Evolutionary conservation across 2,113 vertebrate species (phyloP), one percentile per base, ranked within the genome.

Genomic region (Acrocephalus arundinaceus): DNA sequence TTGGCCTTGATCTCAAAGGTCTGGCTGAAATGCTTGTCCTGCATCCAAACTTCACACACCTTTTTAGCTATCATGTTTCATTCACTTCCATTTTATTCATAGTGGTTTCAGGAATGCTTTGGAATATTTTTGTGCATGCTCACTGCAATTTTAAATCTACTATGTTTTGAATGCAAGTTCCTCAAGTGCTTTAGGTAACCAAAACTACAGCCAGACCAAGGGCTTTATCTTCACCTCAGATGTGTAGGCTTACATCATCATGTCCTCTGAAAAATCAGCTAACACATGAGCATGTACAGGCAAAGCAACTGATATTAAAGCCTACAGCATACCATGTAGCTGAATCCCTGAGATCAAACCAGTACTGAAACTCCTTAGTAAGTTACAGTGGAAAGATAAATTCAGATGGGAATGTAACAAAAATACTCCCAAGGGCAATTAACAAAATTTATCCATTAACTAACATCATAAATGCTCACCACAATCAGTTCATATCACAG

Each of bases 181-280:
- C 52, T 72, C 6, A 85, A 93, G 39, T 28, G 49, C 48, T 71
- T 89, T 59, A 85, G 77, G 70, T 57, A 94, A 91, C 41, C 78
- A 66, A 91, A 96, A 80, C 71, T 66, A 68, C 41, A 61, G 41
- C 79, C 75, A 85, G 71, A 80, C 37, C 68, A 78, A 90, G 67
- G 74, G 70, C 45, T 94, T 90, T 94, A 92, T 68, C 71, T 87
- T 68, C 48, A 75, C 13, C 67, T 93, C 85, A 79, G 78, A 90
- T 59, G 57, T 35, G 15, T 10, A 63, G 62, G 58, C 57, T 94
- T 89, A 91, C 88, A 85, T 94, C 84, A 94, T 31, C 73, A 79
- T 25, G 4, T 84, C 54, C 78, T 78, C 77, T 62, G 71, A 82
- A 85, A 89, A 89, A 93, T 67, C 54, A 83, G 70, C 55, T 45